These are phyloP conservation scores for Pachyramphus minor DNA, from an alignment of 2,113 vertebrate species.

Conservation along the genomic window DNA sequence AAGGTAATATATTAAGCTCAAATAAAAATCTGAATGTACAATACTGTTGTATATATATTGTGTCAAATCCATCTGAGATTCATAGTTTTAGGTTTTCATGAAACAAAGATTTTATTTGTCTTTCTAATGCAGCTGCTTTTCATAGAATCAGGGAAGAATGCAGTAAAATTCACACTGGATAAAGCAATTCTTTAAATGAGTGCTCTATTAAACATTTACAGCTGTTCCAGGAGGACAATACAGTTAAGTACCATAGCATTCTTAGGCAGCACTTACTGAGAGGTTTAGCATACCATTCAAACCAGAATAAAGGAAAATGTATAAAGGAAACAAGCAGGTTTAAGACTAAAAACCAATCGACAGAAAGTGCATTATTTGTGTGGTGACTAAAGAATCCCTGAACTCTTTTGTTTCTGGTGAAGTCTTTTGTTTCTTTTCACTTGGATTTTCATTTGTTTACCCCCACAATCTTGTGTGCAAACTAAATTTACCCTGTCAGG, in stretches of 20 bases:
- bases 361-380: neutral
- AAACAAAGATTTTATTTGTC: neutral
- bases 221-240: constrained; percentile 3
- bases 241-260: neutral
- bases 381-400: neutral
- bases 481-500: neutral
- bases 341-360: neutral
- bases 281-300: neutral
- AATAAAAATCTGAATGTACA: neutral
- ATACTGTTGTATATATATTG: neutral
- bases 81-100: neutral
- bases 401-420: neutral
- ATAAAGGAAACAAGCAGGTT: neutral
- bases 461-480: neutral
- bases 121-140: neutral
- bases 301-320: neutral
- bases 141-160: neutral
- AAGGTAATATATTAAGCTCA: neutral
- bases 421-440: neutral
- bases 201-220: neutral
- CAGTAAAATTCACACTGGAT: neutral
- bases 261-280: neutral
- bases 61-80: neutral
- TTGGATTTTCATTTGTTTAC: neutral
- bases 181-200: neutral